phyloP scores from a whole-genome alignment of 2,113 vertebrate species.

The Fregetta grallaria region DNA sequence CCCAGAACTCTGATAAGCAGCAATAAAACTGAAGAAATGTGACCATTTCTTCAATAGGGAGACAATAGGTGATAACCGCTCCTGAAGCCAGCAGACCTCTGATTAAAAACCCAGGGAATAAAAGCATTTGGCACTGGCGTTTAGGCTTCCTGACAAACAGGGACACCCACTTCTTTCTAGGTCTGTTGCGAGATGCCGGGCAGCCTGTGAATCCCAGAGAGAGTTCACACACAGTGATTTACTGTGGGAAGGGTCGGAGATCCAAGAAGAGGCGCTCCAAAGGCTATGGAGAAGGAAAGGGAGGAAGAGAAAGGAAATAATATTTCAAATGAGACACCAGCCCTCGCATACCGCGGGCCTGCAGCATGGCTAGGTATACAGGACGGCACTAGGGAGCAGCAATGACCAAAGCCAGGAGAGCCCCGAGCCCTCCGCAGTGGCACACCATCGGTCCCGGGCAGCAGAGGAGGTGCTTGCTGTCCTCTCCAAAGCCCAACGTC shows the following conservation, averaged over 20 bases:
- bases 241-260: not conserved
- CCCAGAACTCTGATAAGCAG: not conserved
- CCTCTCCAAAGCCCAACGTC: not conserved
- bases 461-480: not conserved
- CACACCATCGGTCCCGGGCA: not conserved
- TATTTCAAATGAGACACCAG: not conserved
- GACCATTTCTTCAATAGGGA: too few relatives aligned
- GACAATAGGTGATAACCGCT: not conserved
- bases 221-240: not conserved
- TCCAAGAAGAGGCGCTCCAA: not conserved
- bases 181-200: not conserved
- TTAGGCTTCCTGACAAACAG: not conserved
- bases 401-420: not conserved
- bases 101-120: not conserved
- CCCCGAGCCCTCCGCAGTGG: rapidly evolving
- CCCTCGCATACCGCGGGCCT: not conserved
- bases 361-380: not conserved
- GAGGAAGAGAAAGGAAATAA: not conserved
- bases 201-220: not conserved
- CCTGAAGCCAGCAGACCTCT: not conserved
- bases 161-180: not conserved
- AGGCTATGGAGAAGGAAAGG: not conserved
- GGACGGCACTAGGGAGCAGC: not conserved
- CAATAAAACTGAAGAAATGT: not conserved
- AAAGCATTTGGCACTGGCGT: not conserved